Evolutionary conservation across 2,888 invertebrate species (phyloP), one percentile per base, ranked within the genome.

Genomic region (Nomada fabriciana): DNA sequence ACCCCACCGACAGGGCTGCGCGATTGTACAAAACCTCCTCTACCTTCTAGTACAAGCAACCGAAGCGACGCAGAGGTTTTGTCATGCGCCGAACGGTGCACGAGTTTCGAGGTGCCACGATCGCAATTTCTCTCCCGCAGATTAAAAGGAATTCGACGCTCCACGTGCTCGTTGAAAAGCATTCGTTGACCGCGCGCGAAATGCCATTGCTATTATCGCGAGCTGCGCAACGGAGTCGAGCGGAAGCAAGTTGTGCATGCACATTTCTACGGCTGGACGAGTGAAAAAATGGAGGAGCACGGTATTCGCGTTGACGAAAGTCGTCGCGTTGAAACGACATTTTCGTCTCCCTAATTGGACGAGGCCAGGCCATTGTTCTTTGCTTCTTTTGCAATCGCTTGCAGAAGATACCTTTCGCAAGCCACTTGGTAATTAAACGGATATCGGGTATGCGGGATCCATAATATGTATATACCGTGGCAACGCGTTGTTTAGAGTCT

Each of bases 371-470:
- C 55, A 78, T 83, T 75, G 78, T 83, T 83, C 78, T 42, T 65
- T 20, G 60, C n/a, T 76, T 75, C 79, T 75, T 83, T 83, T 72
- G 78, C 63, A 78, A 83, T 71, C 47, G 65, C 47, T 65, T 64
- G 43, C 55, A 15, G n/a, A 59, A 52, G 68, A 47, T 68, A 71
- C 43, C 78, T 82, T 82, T 83, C 82, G 74, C 67, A 83, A 83
- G 82, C 78, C 78, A 78, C 74, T 78, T 81, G 73, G 83, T 82
- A 78, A 83, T 82, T 82, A 82, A 82, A 71, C 82, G 71, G 55
- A 83, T 74, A 83, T 83, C 83, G 78, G 71, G 63, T 78, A 76
- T 71, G 78, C 70, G 57, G 80, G 82, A 36, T 36, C 36, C 36
- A 83, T 83, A 83, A 78, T 79, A 73, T 73, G 72, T 82, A 25